Evolutionary conservation across 2,113 vertebrate species (phyloP).

Genomic region (Limnothrissa miodon): DNA sequence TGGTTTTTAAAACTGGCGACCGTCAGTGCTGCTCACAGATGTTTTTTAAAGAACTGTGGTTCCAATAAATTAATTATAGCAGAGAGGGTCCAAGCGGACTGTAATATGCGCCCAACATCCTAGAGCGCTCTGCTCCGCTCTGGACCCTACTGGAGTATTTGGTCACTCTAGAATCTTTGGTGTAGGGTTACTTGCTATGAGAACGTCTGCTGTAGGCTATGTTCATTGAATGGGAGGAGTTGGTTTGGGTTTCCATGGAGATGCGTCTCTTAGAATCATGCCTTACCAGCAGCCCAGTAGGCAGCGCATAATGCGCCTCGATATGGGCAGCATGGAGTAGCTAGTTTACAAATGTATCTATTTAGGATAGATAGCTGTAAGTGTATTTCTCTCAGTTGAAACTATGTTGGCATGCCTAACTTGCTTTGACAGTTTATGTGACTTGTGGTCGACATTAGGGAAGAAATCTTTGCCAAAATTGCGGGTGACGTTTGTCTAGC

Average conservation of each 20-base stretch:
- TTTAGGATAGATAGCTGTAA: background rate
- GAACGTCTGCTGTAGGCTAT: too few species aligned
- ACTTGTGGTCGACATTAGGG: background rate
- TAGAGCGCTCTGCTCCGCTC: too few species aligned
- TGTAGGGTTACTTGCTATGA: too few species aligned
- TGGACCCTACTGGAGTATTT: too few species aligned
- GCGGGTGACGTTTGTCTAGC: background rate
- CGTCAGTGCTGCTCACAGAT: too few species aligned
- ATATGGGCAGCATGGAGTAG: background rate
- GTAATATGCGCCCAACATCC: too few species aligned
- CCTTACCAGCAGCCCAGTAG: background rate
- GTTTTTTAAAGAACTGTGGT: too few species aligned
- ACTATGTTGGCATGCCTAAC: background rate
- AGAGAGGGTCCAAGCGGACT: too few species aligned
- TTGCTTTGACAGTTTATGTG: background rate
- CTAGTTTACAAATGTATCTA: background rate
- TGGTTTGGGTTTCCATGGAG: constrained; percentile 45
- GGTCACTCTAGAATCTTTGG: too few species aligned
- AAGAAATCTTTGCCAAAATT: background rate
- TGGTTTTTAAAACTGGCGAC: too few species aligned
- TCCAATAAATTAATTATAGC: too few species aligned
- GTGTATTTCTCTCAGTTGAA: background rate
- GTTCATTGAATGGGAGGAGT: constrained; percentile 33
- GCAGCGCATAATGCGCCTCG: background rate
- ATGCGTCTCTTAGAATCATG: constrained; percentile 34